phyloP scores from a whole-genome alignment of 64 coral and sea anemone genomes.

The Dendronephthya gigantea region DNA sequence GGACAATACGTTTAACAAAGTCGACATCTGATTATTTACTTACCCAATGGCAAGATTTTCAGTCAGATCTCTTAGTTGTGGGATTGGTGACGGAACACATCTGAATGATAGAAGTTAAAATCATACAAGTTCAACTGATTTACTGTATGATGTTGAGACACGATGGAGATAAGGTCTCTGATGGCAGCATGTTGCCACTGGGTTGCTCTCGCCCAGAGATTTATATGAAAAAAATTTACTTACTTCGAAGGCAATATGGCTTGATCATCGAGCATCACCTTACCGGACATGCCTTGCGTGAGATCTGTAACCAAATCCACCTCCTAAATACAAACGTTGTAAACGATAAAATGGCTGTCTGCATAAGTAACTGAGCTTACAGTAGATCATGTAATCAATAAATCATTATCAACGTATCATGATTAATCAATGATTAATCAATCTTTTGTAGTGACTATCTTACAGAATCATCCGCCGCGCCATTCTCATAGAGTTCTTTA shows the following conservation, averaged over 20 bases:
- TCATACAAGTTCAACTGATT: neutral
- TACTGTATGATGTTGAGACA: too few species aligned
- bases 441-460: neutral
- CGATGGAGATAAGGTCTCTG: too few species aligned
- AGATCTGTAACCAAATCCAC: constrained; percentile 71
- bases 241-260: constrained; percentile 72
- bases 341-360: neutral
- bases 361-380: neutral
- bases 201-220: too few species aligned
- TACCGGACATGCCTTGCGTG: constrained; percentile 73
- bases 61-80: neutral
- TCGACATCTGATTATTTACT: neutral
- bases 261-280: constrained; percentile 54
- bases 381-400: too few species aligned
- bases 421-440: neutral
- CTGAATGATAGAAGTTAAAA: neutral
- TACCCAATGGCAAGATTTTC: neutral
- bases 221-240: too few species aligned
- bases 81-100: neutral
- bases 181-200: too few species aligned
- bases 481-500: constrained; percentile 80
- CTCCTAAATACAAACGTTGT: constrained; percentile 35
- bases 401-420: too few species aligned
- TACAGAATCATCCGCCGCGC: constrained; percentile 43
- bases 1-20: too few species aligned